Evolutionary conservation across 1,140 invertebrate species (phyloP), one percentile per base, ranked within the genome.

Genomic region (Microplitis demolitor): DNA sequence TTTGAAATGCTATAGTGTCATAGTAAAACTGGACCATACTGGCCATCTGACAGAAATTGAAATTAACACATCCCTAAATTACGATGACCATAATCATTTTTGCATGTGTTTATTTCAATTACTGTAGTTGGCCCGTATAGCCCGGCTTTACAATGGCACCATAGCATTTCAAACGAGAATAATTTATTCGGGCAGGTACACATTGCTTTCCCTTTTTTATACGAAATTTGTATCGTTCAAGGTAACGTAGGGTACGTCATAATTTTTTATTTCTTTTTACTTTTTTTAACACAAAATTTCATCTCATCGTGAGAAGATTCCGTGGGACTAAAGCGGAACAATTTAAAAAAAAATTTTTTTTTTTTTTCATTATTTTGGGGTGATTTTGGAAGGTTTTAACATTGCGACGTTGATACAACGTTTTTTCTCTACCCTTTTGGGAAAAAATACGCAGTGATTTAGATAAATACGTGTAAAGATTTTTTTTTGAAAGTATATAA

Each of bases 381-480:
- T 68, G 68, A 79, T 79, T 82, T 83, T 64, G 70, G 16, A 62
- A 45, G 71, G 74, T 80, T 82, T 74, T 64, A 67, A 69, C 56
- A 53, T 31, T 24, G 39, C 64, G 50, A 34, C 71, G 62, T 37
- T 54, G 72, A 64, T 73, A 68, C 56, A 66, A 76, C 71, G 71
- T 50, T 76, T 76, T 78, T 77, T 75, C 37, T 50, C 9, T 70
- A 80, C 77, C 78, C 77, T 76, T 80, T 76, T 74, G 62, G 66
- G 60, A 56, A 64, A 56, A 58, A 66, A 39, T 34, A 69, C 16
- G 6, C 39, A 6, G 11, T 45, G 6, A 9, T 45, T 45, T 45
- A 45, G 5, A 11, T 45, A 45, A 45, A 56, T 54, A 31, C 37
- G 16, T 31, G 3, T 13, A 31, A 31, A 24, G 4, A 24, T 56